Percentiles rank a stretch among this genome's conserved stretches.
Evolutionary conservation across 2,888 invertebrate genomes (phyloP).

Genomic region (Stenichneumon culpator): DNA sequence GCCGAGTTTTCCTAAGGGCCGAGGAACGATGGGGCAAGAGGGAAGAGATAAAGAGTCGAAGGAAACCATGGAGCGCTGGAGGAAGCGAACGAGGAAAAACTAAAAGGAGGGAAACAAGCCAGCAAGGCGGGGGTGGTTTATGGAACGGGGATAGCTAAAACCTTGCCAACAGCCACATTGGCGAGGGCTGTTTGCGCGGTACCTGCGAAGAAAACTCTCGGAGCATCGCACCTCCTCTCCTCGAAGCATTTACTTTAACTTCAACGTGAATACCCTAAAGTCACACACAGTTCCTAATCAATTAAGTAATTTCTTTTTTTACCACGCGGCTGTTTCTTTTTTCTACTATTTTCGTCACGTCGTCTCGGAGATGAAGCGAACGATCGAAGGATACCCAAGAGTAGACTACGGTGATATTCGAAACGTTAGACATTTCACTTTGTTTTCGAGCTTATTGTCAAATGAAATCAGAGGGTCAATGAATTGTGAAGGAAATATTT

Average conservation of each 20-base stretch:
- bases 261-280: constrained; percentile 12
- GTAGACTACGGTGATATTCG: too few species aligned
- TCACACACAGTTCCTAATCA: constrained; percentile 28
- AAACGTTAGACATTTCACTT: too few species aligned
- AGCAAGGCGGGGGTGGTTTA: constrained; percentile 75
- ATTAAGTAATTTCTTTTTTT: constrained; percentile 39
- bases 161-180: constrained; percentile 81
- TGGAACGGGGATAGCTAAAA: constrained; percentile 81
- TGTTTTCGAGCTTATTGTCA: too few species aligned
- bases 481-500: too few species aligned
- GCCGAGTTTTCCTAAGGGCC: constrained; percentile 82
- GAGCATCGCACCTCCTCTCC: constrained; percentile 30
- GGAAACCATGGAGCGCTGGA: constrained; percentile 48
- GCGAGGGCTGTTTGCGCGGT: constrained; percentile 74
- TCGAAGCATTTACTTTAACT: constrained; percentile 62
- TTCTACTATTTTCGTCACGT: too few species aligned
- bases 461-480: too few species aligned
- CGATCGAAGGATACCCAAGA: neutral
- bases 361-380: neutral
- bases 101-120: constrained; percentile 66
- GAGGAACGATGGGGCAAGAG: constrained; percentile 63
- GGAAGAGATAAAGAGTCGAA: constrained; percentile 68
- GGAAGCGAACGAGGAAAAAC: constrained; percentile 65
- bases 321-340: neutral
- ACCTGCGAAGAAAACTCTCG: constrained; percentile 72